Conservation (phyloP, 2,113 vertebrate genomes). For the Tachycineta bicolor region DNA sequence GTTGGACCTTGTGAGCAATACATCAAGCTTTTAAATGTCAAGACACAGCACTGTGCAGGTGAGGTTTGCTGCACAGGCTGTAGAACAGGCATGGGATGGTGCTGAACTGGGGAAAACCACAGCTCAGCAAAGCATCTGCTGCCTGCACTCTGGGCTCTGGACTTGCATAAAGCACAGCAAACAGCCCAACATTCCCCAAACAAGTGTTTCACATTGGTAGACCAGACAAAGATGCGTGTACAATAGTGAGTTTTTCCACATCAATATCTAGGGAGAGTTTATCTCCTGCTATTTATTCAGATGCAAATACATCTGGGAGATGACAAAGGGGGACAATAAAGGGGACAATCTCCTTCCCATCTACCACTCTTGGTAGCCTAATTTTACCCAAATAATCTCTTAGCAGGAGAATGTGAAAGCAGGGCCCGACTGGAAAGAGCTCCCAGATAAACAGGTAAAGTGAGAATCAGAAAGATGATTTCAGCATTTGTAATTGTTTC, state of each 20-base stretch:
- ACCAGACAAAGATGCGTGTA: neutral
- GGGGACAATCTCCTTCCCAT: neutral
- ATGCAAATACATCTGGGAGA: neutral
- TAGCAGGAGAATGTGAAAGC: neutral
- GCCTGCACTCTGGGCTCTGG: neutral
- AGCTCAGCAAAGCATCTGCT: slow-evolving; percentile 7
- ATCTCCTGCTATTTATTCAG: neutral
- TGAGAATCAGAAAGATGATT: neutral
- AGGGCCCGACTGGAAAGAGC: neutral
- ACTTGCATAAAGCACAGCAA: neutral
- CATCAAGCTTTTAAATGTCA: slow-evolving; percentile 4
- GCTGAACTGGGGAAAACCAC: neutral
- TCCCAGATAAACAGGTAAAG: neutral
- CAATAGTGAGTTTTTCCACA: neutral
- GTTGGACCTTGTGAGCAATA: neutral
- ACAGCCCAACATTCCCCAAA: neutral
- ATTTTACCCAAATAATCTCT: neutral
- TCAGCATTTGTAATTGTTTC: neutral
- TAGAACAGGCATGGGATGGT: neutral
- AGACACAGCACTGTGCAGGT: neutral
- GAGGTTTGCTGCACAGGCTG: neutral
- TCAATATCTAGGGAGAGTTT: neutral
- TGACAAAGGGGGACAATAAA: neutral
- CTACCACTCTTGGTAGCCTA: neutral
- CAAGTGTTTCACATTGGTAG: neutral